Evolutionary conservation across 1,140 invertebrate genomes (phyloP).

Genomic region (Anadara kagoshimensis): DNA sequence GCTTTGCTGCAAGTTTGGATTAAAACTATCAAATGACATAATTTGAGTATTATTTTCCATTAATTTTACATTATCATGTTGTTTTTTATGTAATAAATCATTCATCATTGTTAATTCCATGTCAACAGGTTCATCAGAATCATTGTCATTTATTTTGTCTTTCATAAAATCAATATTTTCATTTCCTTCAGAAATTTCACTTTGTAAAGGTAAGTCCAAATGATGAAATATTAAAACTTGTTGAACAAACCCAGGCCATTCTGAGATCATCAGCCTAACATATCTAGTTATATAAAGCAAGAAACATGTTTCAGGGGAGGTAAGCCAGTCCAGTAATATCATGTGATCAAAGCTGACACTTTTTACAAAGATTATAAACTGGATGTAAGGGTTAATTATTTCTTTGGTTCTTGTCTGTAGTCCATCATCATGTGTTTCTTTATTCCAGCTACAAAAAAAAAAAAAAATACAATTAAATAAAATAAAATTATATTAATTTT

Average conservation of each 20-base stretch:
- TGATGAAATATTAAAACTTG: background rate
- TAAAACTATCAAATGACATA: no score
- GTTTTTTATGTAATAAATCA: background rate
- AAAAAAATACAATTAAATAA: no score
- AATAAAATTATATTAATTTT: no score
- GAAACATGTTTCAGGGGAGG: constrained; percentile 94
- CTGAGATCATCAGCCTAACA: constrained; percentile 83
- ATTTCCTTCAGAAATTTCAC: background rate
- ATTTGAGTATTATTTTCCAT: no score
- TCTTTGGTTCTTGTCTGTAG: background rate
- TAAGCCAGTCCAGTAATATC: constrained; percentile 89
- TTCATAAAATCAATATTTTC: background rate
- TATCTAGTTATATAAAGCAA: constrained; percentile 89
- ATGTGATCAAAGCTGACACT: constrained; percentile 78
- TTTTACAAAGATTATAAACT: constrained; percentile 32
- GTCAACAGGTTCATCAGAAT: background rate
- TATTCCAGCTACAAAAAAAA: no score
- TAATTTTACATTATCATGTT: background rate
- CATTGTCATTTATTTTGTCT: background rate
- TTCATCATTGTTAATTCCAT: background rate
- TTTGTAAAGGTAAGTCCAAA: background rate
- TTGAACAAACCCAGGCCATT: constrained; percentile 30
- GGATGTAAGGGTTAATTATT: constrained; percentile 14
- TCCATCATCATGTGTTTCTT: no score
- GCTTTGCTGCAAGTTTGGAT: no score